A percentile compares a stretch with the other conserved stretches of the same genome.
phyloP scores from a whole-genome alignment of 2,113 vertebrate genomes.

The Macquaria ambigua region DNA sequence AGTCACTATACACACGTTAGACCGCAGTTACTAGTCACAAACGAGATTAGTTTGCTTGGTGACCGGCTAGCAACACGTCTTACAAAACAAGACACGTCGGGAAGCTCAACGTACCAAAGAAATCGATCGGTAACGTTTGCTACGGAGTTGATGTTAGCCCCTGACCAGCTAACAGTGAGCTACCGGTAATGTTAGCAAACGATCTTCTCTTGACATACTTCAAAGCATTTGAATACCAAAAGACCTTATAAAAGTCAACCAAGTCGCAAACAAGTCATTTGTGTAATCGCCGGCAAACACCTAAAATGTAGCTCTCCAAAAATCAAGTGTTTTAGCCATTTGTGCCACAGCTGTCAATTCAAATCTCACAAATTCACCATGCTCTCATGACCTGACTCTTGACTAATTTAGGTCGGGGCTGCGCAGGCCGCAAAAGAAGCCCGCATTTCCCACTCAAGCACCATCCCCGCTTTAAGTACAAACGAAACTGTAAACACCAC shows the following conservation, averaged over 20 bases:
- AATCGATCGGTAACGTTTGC: constrained; percentile 46
- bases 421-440: constrained; percentile 71
- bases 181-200: constrained; percentile 65
- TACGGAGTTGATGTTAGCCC: constrained; percentile 65
- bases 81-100: background rate
- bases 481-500: constrained; percentile 36
- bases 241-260: constrained; percentile 14
- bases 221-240: constrained; percentile 1
- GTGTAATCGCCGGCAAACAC: background rate
- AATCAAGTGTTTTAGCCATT: background rate
- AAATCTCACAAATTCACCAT: constrained; percentile 31
- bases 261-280: background rate
- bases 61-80: background rate
- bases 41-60: background rate
- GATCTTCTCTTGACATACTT: constrained; percentile 33
- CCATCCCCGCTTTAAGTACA: constrained; percentile 8
- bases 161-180: constrained; percentile 57
- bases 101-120: background rate
- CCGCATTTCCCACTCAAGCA: constrained; percentile 43
- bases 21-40: background rate
- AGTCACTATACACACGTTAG: background rate
- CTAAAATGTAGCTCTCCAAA: background rate
- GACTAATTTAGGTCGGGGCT: constrained; percentile 81
- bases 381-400: constrained; percentile 62
- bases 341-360: constrained; percentile 59